Evolutionary conservation across 1,140 invertebrate genomes (phyloP), one percentile per base, ranked within the genome.

Genomic region (Rhizoglyphus robini): DNA sequence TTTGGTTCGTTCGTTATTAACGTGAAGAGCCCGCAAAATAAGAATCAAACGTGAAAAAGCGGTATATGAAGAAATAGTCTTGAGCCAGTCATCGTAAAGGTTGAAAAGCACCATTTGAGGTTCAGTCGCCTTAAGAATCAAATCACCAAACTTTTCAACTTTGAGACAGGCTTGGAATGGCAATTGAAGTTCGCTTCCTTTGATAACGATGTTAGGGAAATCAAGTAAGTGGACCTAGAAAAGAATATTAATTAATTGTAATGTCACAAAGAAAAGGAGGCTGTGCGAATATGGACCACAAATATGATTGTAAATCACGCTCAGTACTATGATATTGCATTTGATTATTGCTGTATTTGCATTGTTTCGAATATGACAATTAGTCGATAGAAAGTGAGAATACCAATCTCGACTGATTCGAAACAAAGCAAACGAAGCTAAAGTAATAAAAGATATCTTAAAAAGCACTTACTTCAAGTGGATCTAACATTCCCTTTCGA

Each of bases 31-130:
- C 71, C 96, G 81, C 59, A 99, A 78, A 65, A 99, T 99, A 11
- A 99, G 79, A 73, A 99, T 98, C 41, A 99, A 79, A 74, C 96
- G 83, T 57, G 94, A 98, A 80, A 99, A 99, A 0, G 96, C 95
- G 1, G 90, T 95, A 71, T 94, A 94, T 0, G 89, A 93, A 0
- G 90, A 93, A 68, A 95, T 93, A 0, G 90, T 92, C 75, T 98
- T 98, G 4, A 99, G 77, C 96, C 96, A 99, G 76, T 99, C 96
- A 76, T 99, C 96, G 72, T 98, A 99, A 3, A 99, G 79, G 79
- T 99, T 99, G 78, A 99, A 99, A 0, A 99, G 78, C 5, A 99
- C 94, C 96, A 99, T 99, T 76, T 99, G 96, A 1, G 96, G 96
- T 75, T 99, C 96, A 0, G 94, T 99, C 1, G 96, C 96, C 77